Evolutionary conservation across 2,113 vertebrate genomes (phyloP).

Genomic region (Rhombomys opimus): DNA sequence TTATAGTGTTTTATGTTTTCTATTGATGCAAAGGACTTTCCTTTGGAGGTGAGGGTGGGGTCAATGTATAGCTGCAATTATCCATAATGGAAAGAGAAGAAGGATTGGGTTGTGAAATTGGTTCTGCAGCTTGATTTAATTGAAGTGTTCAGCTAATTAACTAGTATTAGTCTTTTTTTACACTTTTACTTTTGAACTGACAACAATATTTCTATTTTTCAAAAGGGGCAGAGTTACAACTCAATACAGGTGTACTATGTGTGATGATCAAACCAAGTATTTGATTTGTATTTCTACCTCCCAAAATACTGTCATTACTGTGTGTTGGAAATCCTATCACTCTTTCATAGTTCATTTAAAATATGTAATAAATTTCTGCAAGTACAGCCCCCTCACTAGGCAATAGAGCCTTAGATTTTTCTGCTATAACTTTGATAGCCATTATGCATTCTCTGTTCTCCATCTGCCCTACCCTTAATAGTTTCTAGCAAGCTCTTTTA

Average conservation of each 20-base stretch:
- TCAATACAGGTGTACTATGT: neutral
- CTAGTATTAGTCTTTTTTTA: neutral
- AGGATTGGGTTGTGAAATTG: neutral
- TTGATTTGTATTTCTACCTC: neutral
- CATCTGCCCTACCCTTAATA: neutral
- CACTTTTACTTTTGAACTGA: neutral
- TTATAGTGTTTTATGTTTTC: neutral
- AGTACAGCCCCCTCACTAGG: too few species aligned
- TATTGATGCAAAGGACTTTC: neutral
- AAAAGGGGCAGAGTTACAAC: too few species aligned
- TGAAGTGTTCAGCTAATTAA: neutral
- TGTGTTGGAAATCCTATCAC: neutral
- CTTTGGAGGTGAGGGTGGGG: neutral
- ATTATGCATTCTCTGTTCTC: neutral
- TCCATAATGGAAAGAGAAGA: neutral
- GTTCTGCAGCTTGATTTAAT: too few species aligned
- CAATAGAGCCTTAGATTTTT: neutral
- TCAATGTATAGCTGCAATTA: neutral
- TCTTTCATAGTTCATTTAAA: neutral
- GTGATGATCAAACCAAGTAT: neutral
- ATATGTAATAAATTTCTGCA: neutral
- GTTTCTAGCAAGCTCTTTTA: neutral
- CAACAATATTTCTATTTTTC: neutral
- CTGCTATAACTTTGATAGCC: neutral
- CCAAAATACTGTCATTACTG: neutral